Evolutionary conservation across 2,797 vertebrate genomes (phyloP), one percentile per base, ranked within the genome.

Genomic region (Phoebastria nigripes): DNA sequence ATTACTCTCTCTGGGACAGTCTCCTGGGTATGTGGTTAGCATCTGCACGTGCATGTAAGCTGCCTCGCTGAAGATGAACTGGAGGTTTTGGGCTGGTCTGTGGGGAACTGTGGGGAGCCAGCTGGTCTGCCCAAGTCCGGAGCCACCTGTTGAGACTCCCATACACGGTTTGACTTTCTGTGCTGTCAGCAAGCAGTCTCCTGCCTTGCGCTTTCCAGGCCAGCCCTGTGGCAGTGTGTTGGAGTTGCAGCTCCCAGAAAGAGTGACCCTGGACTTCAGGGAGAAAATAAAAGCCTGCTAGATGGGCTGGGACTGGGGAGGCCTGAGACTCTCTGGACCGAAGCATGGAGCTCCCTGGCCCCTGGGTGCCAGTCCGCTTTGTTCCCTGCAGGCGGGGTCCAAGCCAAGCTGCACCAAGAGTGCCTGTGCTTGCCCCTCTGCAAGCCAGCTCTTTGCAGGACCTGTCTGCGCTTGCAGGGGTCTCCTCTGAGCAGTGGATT

Each of bases 381-480:
- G 3, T 2, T 74, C n/a, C 21, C 31, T 47, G 37, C 15, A 49
- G 22, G 9, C 0, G 2, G 12, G 17, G 11, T 22, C 31, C 39
- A 41, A 18, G 11, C 17, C 19, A 73, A 55, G 11, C 22, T 74
- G 25, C 21, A 41, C 16, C 5, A 70, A 41, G 31, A 18, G 15
- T 15, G 18, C 31, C 14, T 59, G 7, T 37, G 39, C 33, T 61
- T 65, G 4, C 18, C 4, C 11, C 8, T 41, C 10, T 16, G 17
- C 4, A 20, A 51, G 17, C 6, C 24, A 80, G 16, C 13, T 61
- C 22, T 61, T 76, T 21, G 4, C 6, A 67, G n/a, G 47, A 55
- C 7, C 8, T 39, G 2, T 25, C 56, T 22, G 17, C 0, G 0
- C 12, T 90, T 73, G 12, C 24, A 52, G 46, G 11, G 7, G 6